Evolutionary conservation across 2,888 invertebrate genomes (phyloP).

Genomic region (Erebia palarica): DNA sequence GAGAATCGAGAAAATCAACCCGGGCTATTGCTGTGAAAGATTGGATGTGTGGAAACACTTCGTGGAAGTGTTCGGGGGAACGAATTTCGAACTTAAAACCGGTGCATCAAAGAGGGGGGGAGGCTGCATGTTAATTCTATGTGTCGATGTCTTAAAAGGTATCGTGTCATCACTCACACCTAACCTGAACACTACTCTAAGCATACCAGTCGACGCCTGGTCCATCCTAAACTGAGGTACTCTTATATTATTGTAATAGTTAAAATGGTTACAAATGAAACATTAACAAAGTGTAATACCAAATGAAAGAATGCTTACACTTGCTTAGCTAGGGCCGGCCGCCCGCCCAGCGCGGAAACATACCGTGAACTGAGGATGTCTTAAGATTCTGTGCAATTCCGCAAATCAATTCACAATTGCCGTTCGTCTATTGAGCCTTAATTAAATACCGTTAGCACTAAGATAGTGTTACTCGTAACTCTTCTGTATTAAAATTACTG

Average conservation of each 20-base stretch:
- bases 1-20: conserved; percentile 69
- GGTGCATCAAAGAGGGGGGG: conserved; percentile 53
- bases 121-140: conserved; percentile 68
- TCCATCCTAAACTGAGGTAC: conserved; percentile 81
- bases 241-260: conserved; percentile 79
- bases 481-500: conserved; percentile 79
- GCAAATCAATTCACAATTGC: conserved; percentile 74
- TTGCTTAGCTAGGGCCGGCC: conserved; percentile 79
- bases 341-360: conserved; percentile 63
- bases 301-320: conserved; percentile 79
- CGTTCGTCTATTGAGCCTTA: conserved; percentile 74
- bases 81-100: conserved; percentile 47
- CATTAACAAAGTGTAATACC: conserved; percentile 80
- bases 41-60: conserved; percentile 53
- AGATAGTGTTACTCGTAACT: conserved; percentile 72
- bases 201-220: conserved; percentile 82
- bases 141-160: conserved; percentile 73
- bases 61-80: conserved; percentile 39
- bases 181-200: conserved; percentile 70
- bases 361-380: conserved; percentile 71
- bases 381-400: conserved; percentile 66
- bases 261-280: conserved; percentile 80
- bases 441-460: conserved; percentile 75
- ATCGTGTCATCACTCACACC: conserved; percentile 67
- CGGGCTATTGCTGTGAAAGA: conserved; percentile 71